Base-by-base conservation (phyloP, 2,888 invertebrate species). In the Eurois occulta region DNA sequence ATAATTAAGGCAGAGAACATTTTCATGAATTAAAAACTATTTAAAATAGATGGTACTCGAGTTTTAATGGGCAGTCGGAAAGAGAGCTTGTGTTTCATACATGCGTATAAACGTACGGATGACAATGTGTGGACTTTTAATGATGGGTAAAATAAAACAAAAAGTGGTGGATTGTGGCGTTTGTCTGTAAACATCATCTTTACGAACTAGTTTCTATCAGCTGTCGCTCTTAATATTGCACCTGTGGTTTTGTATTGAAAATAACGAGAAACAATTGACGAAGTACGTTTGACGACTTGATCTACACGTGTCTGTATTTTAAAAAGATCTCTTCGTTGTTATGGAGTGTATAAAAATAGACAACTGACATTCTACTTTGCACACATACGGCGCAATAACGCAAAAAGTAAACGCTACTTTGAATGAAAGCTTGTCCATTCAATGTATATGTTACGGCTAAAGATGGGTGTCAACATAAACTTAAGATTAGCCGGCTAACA, bases 171-270 rank as follows among this genome's bases (percentile, higher is more conserved):
- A n/a, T 58, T 24, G 7, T 58, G 28, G 48, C 28, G 48, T 43
- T 16, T 28, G 41, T 28, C 32, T 43, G 10, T 11, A 3, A 11
- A 67, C 43, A 43, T 11, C 1, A 18, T 55, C 18, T n/a, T 28
- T 48, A 18, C 35, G 16, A 78, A 52, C 69, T 55, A 32, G 74
- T 80, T 48, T 69, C 41, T 13, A 35, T 55, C 68, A 81, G 38
- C 64, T 68, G 58, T 32, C n/a, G 11, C 16, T 21, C 43, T 28
- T 32, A 32, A n/a, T 48, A 60, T 52, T 48, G 48, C 82, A 69
- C 41, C 35, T 81, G 68, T 32, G 8, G 16, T 16, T 48, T 48
- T 58, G 18, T 35, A 46, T 62, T n/a, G 11, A 77, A 32, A n/a
- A 43, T 78, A 68, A 55, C 55, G 24, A 55, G 13, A 55, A 55